Percentiles rank a stretch among this genome's conserved stretches.
phyloP scores from a whole-genome alignment of 2,113 vertebrate species.

The Sorex araneus region DNA sequence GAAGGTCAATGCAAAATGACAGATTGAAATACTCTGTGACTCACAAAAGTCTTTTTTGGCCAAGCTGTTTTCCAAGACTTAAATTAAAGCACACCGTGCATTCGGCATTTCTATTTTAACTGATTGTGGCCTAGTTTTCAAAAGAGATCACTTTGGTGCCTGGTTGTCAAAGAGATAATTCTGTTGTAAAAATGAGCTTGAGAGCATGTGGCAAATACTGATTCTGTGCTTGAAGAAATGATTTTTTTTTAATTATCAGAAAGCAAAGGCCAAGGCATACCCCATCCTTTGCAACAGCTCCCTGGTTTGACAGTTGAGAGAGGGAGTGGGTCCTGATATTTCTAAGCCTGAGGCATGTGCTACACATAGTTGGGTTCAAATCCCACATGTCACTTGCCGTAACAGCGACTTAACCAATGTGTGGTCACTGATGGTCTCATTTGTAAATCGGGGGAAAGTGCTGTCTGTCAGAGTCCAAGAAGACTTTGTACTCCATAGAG shows the following conservation, averaged over 20 bases:
- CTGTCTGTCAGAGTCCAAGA: background rate
- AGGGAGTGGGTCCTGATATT: background rate
- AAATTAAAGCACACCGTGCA: slow-evolving; percentile 84
- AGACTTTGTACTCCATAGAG: background rate
- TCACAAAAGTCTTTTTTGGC: slow-evolving; percentile 85
- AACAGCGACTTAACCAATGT: background rate
- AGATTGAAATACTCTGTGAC: slow-evolving; percentile 84
- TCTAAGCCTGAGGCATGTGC: background rate
- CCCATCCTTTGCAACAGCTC: slow-evolving; percentile 53
- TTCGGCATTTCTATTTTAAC: slow-evolving; percentile 75
- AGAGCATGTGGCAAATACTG: slow-evolving; percentile 83
- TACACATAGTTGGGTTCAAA: background rate
- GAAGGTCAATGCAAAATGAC: slow-evolving; percentile 87
- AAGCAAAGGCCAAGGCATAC: slow-evolving; percentile 69
- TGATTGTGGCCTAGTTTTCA: slow-evolving; percentile 85
- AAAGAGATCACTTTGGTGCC: slow-evolving; percentile 87
- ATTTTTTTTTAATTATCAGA: slow-evolving; percentile 83
- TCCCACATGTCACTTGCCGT: background rate
- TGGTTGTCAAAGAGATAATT: slow-evolving; percentile 86
- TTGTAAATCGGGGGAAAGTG: background rate
- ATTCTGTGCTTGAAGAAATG: slow-evolving; percentile 86
- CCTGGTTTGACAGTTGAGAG: background rate
- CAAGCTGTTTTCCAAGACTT: slow-evolving; percentile 81
- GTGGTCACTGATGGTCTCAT: background rate
- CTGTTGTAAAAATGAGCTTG: slow-evolving; percentile 82